Percentiles rank a stretch among this genome's conserved stretches.
phyloP scores from a whole-genome alignment of 2,113 vertebrate species.

The Cygnus atratus region DNA sequence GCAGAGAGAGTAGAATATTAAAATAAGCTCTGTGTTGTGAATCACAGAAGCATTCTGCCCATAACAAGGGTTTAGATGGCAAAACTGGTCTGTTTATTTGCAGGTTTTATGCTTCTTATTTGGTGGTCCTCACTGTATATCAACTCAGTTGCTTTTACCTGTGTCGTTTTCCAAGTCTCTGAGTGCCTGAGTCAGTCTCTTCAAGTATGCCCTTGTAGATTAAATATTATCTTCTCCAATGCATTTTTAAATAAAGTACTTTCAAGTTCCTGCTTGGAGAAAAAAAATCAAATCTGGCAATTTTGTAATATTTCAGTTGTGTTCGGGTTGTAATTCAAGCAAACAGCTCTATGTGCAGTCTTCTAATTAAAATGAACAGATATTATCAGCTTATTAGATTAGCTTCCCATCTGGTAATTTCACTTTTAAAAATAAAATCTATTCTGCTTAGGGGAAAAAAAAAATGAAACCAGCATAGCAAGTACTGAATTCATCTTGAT shows the following conservation, averaged over 20 bases:
- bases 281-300: slow-evolving; percentile 32
- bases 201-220: slow-evolving; percentile 33
- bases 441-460: not conserved
- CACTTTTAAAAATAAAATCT: slow-evolving; percentile 25
- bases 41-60: not conserved
- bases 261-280: not conserved
- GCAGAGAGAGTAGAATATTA: not conserved
- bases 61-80: not conserved
- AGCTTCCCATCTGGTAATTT: slow-evolving; percentile 64
- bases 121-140: not conserved
- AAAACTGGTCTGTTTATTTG: not conserved
- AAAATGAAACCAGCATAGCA: not conserved
- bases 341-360: slow-evolving; percentile 23
- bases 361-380: slow-evolving; percentile 72
- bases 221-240: slow-evolving; percentile 30
- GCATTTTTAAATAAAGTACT: slow-evolving; percentile 31
- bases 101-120: not conserved
- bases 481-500: not conserved
- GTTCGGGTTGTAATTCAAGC: slow-evolving; percentile 57
- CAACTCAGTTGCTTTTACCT: slow-evolving; percentile 11
- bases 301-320: slow-evolving; percentile 53
- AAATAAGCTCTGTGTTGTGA: not conserved
- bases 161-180: slow-evolving; percentile 31
- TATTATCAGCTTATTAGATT: slow-evolving; percentile 68
- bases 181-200: not conserved